Base-by-base conservation (phyloP, 2,797 vertebrate genomes). In the Hoplostethus atlanticus region DNA sequence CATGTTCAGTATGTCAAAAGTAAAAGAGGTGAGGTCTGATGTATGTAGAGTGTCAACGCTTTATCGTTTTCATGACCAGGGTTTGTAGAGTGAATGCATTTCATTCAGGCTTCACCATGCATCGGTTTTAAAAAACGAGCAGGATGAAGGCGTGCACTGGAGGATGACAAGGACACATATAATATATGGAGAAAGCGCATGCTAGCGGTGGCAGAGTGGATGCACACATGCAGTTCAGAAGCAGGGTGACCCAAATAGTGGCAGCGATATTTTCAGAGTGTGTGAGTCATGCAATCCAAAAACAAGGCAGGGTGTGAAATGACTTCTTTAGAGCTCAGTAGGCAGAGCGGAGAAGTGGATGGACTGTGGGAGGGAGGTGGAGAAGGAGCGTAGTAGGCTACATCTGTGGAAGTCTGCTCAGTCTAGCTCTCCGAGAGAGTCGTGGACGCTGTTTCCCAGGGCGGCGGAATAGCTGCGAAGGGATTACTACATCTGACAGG, bases 191-290 rank as follows among this genome's bases (percentile, higher is more conserved):
- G 36, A 47, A 6, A 21, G n/a, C 0, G n/a, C 58, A 17, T 40
- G 53, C 56, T 56, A 31, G 40, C 61, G 51, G 64, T 30, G 31
- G 50, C 3, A 17, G 61, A 71, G 58, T 38, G 69, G 84, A 56
- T 34, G n/a, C 62, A 74, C 54, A 6, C 68, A 61, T 58, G 50
- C 58, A 42, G 77, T 83, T 85, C 79, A 77, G 68, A 28, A 71
- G 76, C 64, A 78, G 58, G 47, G 64, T 83, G 87, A 91, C 90
- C 84, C 82, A 86, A 79, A 90, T 91, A 89, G 87, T 84, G 78
- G 85, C 82, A 80, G 58, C 56, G 72, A 73, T 84, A 86, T 90
- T 84, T 83, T 81, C 36, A 84, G 70, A 83, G 68, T 1, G 65
- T 34, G 54, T 90, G 89, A 91, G 75, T 90, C 89, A 90, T 77